Evolutionary conservation across 2,797 vertebrate genomes (phyloP).

Genomic region (Muraenolepis orangiensis): DNA sequence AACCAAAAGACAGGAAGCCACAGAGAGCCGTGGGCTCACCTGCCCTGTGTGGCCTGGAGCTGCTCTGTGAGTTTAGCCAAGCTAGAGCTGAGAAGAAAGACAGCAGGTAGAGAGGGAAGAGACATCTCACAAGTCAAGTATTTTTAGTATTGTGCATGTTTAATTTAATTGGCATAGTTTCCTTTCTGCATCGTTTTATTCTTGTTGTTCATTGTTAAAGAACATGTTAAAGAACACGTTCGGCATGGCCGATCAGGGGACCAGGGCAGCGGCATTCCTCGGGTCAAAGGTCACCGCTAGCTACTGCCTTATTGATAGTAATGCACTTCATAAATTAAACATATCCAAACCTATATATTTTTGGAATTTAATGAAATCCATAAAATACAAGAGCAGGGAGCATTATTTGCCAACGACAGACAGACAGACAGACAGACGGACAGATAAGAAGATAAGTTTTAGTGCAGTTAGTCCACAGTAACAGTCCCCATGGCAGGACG

Average conservation of each 20-base stretch:
- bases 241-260: neutral
- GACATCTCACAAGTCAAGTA: slow-evolving; percentile 24
- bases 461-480: slow-evolving; percentile 32
- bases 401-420: neutral
- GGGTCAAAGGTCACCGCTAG: neutral
- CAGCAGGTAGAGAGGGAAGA: slow-evolving; percentile 9
- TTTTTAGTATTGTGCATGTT: slow-evolving; percentile 10
- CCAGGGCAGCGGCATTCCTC: neutral
- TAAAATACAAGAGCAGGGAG: neutral
- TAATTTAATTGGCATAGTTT: neutral
- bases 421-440: neutral
- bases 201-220: neutral
- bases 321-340: neutral
- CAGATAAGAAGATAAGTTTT: slow-evolving; percentile 6
- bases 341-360: neutral
- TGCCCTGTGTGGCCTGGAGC: slow-evolving; percentile 79
- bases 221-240: neutral
- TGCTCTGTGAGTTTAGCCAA: slow-evolving; percentile 81
- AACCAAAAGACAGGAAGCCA: slow-evolving; percentile 39
- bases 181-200: neutral
- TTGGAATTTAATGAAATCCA: too few species aligned
- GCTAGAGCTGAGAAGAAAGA: slow-evolving; percentile 66
- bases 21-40: slow-evolving; percentile 69
- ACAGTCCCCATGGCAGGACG: neutral
- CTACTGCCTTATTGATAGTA: too few species aligned